Percentiles rank a stretch among this genome's conserved stretches.
Conservation (phyloP, 2,113 vertebrate species). For the Nycticebus coucang region DNA sequence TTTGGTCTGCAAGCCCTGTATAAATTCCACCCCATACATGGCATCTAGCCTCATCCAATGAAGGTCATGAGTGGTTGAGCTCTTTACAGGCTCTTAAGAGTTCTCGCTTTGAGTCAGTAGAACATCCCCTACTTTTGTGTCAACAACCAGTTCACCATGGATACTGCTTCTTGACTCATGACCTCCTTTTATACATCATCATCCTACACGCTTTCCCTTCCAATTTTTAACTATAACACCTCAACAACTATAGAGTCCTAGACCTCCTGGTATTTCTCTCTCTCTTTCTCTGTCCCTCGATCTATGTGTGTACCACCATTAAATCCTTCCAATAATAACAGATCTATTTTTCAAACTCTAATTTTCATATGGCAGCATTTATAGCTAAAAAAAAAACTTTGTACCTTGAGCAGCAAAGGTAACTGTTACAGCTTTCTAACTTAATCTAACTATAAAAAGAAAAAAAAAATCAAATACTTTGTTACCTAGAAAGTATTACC, state of each 20-base stretch:
- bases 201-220: not conserved
- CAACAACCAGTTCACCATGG: not conserved
- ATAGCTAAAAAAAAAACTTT: not conserved
- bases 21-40: not conserved
- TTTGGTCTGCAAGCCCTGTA: not conserved
- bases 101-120: not conserved
- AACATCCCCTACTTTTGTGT: not conserved
- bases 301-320: not conserved
- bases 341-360: not conserved
- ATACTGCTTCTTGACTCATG: not conserved
- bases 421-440: not conserved
- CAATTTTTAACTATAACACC: not conserved
- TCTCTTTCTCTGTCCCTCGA: not conserved
- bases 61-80: not conserved
- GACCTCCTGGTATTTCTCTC: not conserved
- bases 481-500: conserved; percentile 4
- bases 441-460: not conserved
- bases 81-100: not conserved
- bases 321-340: not conserved
- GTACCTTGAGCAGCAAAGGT: conserved; percentile 5
- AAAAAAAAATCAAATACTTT: not conserved
- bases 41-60: not conserved
- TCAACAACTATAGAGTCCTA: not conserved
- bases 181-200: not conserved
- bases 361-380: not conserved